Base-by-base conservation (phyloP, 1,140 invertebrate species). In the Teleogryllus occipitalis region DNA sequence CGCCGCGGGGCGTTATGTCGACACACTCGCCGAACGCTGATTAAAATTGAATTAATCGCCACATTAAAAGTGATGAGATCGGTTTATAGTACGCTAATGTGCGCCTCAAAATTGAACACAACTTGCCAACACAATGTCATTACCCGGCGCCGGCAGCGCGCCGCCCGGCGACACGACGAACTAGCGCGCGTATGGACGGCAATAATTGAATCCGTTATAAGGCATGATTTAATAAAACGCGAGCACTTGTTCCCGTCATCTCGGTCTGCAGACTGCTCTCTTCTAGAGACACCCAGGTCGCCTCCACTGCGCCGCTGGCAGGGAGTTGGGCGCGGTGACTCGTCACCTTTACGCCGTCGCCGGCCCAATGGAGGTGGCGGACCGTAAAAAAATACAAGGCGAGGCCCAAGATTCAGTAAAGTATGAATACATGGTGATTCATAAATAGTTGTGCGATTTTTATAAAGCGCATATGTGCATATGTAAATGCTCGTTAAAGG, bases 161-260 rank as follows among this genome's bases (percentile, higher is more conserved):
- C 54, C 54, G 18, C 10, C 27, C 54, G 54, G 54, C 54, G 54
- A 65, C 54, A 18, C 54, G 54, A 18, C 10, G 10, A 65, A 65
- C 54, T 65, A 65, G 54, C 54, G 54, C 10, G 10, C 54, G 27
- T 39, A 65, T 18, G 10, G 54, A 65, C 54, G 10, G 54, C 54
- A 65, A 65, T 65, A 65, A 65, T 65, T 65, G 54, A 65, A 65
- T 65, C 54, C 54, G 54, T 65, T 65, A 65, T 65, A 65, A 65
- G 54, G 54, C 54, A 65, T 65, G 54, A 65, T 65, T 65, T 65
- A 65, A 65, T 65, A 65, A 65, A 65, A 65, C 10, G 10, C 3
- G 18, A 10, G 54, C 54, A 65, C 54, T 65, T 10, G 18, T 18
- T 65, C 54, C 10, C 54, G 18, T 7, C 54, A 65, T 14, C 54